Evolutionary conservation across 2,113 vertebrate genomes (phyloP).

Genomic region (Vidua macroura): DNA sequence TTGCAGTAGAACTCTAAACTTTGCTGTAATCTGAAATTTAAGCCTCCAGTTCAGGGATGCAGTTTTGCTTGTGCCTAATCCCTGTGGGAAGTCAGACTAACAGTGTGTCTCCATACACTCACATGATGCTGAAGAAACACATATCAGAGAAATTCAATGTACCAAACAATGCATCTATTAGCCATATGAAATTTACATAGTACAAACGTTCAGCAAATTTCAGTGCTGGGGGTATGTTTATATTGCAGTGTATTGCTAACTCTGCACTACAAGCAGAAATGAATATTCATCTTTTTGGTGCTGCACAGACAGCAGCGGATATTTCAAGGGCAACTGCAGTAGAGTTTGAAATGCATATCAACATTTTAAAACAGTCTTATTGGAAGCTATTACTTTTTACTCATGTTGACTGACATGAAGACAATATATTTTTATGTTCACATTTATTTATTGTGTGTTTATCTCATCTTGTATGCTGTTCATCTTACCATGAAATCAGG

Average conservation of each 20-base stretch:
- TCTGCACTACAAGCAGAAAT: not conserved
- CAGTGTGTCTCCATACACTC: not conserved
- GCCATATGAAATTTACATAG: not conserved
- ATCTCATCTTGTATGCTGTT: not conserved
- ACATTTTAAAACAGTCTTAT: not conserved
- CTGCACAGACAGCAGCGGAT: not conserved
- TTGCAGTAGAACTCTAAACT: not conserved
- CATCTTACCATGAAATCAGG: not conserved
- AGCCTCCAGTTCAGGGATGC: not conserved
- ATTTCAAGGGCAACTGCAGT: not conserved
- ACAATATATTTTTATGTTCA: not conserved
- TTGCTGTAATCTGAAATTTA: not conserved
- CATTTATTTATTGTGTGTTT: not conserved
- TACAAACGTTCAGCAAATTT: not conserved
- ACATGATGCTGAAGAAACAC: not conserved
- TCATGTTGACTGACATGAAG: not conserved
- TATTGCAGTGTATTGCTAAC: not conserved
- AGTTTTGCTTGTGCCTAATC: not conserved
- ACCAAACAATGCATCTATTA: not conserved
- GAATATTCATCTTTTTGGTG: not conserved
- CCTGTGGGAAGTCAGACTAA: not conserved
- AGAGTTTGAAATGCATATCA: not conserved
- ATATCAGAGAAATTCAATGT: not conserved
- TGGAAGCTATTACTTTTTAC: conserved; percentile 19
- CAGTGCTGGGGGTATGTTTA: not conserved